Evolutionary conservation across 2,797 vertebrate genomes (phyloP).

Genomic region (Garrulus glandarius): DNA sequence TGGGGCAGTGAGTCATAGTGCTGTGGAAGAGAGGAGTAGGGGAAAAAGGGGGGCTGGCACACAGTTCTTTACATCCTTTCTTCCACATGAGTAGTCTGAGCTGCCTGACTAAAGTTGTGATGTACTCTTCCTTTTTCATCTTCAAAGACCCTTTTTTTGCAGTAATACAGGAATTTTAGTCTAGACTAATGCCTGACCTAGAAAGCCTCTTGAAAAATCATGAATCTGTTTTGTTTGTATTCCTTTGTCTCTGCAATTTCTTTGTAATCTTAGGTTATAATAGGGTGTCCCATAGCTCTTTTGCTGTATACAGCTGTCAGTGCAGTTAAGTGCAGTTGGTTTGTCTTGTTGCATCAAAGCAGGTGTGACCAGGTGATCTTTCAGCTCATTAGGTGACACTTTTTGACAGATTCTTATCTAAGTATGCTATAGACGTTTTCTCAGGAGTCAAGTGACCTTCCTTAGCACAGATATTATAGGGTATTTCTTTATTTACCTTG

Average conservation of each 20-base stretch:
- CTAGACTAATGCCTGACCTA: not conserved
- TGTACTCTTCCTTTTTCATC: not conserved
- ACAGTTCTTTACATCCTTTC: not conserved
- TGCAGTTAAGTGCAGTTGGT: not conserved
- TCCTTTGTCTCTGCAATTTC: not conserved
- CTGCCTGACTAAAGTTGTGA: not conserved
- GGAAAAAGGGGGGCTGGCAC: not conserved
- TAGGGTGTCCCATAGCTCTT: not conserved
- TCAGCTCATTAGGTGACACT: not conserved
- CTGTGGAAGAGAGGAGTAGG: not conserved
- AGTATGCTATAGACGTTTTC: not conserved
- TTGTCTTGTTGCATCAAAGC: not conserved
- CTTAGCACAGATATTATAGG: not conserved
- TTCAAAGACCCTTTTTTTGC: not conserved
- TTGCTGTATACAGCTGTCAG: accelerated
- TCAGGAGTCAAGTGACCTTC: not conserved
- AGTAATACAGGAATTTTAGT: not conserved
- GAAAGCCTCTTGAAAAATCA: not conserved
- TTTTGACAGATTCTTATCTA: not conserved
- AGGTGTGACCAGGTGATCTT: not conserved
- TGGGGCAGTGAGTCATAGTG: not conserved
- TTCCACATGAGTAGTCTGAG: not conserved
- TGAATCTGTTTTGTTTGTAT: not conserved
- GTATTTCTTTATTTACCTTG: not conserved
- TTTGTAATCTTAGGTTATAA: not conserved